Evolutionary conservation across 2,888 invertebrate species (phyloP), one percentile per base, ranked within the genome.

Genomic region (Phengaris alcon): DNA sequence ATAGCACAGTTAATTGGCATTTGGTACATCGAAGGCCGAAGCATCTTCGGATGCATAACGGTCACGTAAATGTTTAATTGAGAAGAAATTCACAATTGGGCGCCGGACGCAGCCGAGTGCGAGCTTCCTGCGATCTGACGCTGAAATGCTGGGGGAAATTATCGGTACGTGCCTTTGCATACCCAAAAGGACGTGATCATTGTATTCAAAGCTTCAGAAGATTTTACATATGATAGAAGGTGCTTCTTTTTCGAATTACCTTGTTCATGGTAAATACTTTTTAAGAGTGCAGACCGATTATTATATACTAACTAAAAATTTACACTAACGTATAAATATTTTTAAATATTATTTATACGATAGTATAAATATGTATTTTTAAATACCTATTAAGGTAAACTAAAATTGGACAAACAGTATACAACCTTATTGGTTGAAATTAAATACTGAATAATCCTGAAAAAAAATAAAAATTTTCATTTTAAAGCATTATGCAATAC

Each of bases 11-110:
- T 51, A 54, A 54, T 72, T 35, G 13, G 22, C 52, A 54, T 52
- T 70, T 70, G 51, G 51, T 54, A 51, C 70, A 52, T n/a, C 13
- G 13, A 44, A 69, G 10, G 35, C 9, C 13, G 13, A 44, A 69
- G 10, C 10, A 52, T 9, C 48, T 54, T 15, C 46, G 48, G 69
- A 69, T 69, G 69, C 75, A 69, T 46, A 69, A 74, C 74, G 46
- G 74, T 48, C 72, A 72, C 72, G 72, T 72, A 52, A 35, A 35
- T 69, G 55, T 75, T 75, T 77, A 77, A 77, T 75, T 76, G 76
- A 52, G 22, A 74, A 74, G 75, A 74, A 75, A 72, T 78, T 75
- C 51, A 77, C 77, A 76, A 77, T 69, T 74, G 51, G 51, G 9
- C 4, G 8, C 48, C 69, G 70, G 51, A 70, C 51, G 70, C 48